These are phyloP conservation scores for Hirtodrosophila histrioides DNA, from an alignment of 2,888 invertebrate genomes.

Conservation along the genomic window DNA sequence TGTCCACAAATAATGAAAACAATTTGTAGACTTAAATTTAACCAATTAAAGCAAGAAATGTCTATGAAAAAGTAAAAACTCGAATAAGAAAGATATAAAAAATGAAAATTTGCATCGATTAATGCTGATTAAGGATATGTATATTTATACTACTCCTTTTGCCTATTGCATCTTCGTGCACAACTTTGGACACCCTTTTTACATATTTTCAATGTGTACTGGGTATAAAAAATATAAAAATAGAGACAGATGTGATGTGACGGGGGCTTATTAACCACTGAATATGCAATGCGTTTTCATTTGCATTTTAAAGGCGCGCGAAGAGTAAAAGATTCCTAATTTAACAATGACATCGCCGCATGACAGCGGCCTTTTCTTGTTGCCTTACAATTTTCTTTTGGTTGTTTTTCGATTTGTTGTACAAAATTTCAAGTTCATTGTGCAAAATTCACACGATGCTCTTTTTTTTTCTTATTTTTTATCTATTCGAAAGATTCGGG, in stretches of 20 bases:
- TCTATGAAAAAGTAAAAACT: no score
- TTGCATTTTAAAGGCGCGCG: slow-evolving; percentile 33
- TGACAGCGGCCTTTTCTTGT: slow-evolving; percentile 4
- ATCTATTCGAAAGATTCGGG: slow-evolving; percentile 47
- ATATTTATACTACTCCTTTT: no score
- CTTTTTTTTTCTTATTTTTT: slow-evolving; percentile 3
- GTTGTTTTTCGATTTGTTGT: slow-evolving; percentile 37
- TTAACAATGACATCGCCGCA: slow-evolving; percentile 47
- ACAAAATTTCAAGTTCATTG: slow-evolving; percentile 72
- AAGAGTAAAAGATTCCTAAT: slow-evolving; percentile 39
- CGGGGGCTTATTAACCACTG: slow-evolving; percentile 38
- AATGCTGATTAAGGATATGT: no score
- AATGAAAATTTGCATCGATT: no score
- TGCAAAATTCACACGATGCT: slow-evolving; percentile 65
- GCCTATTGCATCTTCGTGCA: no score
- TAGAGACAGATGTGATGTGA: background rate
- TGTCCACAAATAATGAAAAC: no score
- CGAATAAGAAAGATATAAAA: no score
- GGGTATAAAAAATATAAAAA: background rate
- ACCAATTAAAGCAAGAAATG: no score
- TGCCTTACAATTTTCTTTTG: slow-evolving; percentile 36
- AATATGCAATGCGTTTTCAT: slow-evolving; percentile 44
- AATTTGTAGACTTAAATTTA: no score
- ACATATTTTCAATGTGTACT: background rate
- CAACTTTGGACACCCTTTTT: background rate